These are phyloP conservation scores for Trissonchulus latispiculum DNA, from an alignment of 2,888 invertebrate genomes.

Conservation along the genomic window DNA sequence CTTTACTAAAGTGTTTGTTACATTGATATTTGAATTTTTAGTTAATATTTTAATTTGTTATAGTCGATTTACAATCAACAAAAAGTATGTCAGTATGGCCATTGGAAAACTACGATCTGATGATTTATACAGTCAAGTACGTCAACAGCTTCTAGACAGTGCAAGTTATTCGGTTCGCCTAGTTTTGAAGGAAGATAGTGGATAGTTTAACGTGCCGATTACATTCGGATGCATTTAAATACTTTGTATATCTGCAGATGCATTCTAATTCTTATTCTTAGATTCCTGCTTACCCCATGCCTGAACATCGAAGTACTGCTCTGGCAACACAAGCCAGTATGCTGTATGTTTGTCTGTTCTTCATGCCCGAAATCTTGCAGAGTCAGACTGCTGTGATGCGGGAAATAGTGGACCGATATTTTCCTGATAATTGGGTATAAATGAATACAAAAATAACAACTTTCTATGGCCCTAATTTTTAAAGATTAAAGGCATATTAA, in stretches of 20 bases:
- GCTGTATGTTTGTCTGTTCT: conserved; percentile 84
- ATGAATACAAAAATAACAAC: no score
- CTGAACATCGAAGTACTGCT: conserved; percentile 83
- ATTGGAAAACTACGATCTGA: conserved; percentile 81
- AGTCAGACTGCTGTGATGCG: conserved; percentile 81
- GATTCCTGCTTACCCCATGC: conserved; percentile 67
- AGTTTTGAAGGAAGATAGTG: no score
- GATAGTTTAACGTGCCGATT: no score
- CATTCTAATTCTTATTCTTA: no score
- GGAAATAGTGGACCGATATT: conserved; percentile 94
- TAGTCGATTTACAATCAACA: conserved; percentile 63
- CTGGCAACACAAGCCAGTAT: conserved; percentile 82
- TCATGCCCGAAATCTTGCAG: conserved; percentile 68
- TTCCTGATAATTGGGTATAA: conserved; percentile 84
- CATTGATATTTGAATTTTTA: no score
- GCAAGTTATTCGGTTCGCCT: no score
- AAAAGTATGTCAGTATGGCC: conserved; percentile 67
- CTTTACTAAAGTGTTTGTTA: no score
- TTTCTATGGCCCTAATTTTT: no score
- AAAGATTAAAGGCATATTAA: no score
- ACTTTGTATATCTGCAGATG: no score
- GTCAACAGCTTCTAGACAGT: no score
- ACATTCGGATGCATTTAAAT: no score
- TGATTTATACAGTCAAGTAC: conserved; percentile 83
- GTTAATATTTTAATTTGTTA: conserved; percentile 24